Conservation (phyloP, 2,797 vertebrate genomes). For the Onychomys leucogaster region DNA sequence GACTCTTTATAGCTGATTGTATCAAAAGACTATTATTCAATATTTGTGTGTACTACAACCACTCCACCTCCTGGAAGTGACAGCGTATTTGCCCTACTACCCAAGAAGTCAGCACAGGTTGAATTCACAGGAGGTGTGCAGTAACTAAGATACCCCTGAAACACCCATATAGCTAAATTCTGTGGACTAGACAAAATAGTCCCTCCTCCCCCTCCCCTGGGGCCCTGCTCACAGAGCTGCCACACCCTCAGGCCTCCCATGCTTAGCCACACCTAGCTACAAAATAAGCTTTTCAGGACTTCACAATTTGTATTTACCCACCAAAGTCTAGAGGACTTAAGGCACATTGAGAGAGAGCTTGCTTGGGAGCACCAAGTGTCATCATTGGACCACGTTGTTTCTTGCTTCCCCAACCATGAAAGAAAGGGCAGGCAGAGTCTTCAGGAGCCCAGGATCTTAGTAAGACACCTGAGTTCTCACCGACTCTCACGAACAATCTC, state of each 20-base stretch:
- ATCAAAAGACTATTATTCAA: not conserved
- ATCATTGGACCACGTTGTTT: not conserved
- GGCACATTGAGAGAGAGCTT: slow-evolving; percentile 17
- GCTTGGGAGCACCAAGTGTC: not conserved
- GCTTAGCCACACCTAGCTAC: not conserved
- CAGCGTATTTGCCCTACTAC: not conserved
- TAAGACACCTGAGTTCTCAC: slow-evolving; percentile 18
- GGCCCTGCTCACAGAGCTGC: not conserved
- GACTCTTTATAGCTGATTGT: not conserved
- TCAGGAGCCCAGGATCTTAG: not conserved
- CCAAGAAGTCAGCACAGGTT: not conserved
- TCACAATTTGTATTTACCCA: not conserved
- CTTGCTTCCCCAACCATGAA: not conserved
- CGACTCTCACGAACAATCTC: not conserved
- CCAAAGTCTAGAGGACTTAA: slow-evolving; percentile 39
- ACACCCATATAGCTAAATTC: not conserved
- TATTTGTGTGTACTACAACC: not conserved
- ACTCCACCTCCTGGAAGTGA: not conserved
- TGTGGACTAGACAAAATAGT: not conserved
- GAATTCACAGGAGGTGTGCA: not conserved
- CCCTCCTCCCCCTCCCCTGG: not conserved
- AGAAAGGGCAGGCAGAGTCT: not conserved
- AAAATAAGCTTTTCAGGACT: not conserved
- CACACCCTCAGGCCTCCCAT: not conserved
- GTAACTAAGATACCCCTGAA: not conserved